These are phyloP conservation scores for Pachyramphus minor DNA, from an alignment of 2,113 vertebrate species.

Conservation along the genomic window DNA sequence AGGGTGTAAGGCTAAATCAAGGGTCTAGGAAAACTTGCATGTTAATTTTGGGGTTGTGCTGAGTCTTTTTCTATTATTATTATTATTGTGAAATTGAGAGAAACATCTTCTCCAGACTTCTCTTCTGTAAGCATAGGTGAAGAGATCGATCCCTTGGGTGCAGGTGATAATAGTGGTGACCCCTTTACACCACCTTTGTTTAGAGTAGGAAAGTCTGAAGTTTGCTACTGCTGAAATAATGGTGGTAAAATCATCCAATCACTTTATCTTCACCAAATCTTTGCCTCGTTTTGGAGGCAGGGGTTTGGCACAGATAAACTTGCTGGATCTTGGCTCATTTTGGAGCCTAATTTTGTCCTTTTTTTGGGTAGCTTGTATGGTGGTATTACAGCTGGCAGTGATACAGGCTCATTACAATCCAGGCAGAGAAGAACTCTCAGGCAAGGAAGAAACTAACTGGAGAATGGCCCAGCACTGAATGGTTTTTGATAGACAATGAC, in stretches of 20 bases:
- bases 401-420: neutral
- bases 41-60: neutral
- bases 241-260: neutral
- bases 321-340: neutral
- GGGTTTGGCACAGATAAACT: neutral
- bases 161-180: neutral
- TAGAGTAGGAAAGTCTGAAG: neutral
- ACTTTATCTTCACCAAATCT: neutral
- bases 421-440: neutral
- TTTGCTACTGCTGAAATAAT: neutral
- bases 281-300: neutral
- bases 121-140: neutral
- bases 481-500: neutral
- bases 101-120: neutral
- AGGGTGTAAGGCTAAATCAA: neutral
- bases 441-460: neutral
- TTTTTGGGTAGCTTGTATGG: neutral
- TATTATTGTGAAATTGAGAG: neutral
- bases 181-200: neutral
- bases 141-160: rapidly evolving
- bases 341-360: neutral
- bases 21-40: neutral
- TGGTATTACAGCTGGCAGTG: neutral
- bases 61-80: neutral
- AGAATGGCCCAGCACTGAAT: neutral